These are phyloP conservation scores for Trichopoda pennipes DNA, from an alignment of 2,888 invertebrate genomes.

Conservation along the genomic window DNA sequence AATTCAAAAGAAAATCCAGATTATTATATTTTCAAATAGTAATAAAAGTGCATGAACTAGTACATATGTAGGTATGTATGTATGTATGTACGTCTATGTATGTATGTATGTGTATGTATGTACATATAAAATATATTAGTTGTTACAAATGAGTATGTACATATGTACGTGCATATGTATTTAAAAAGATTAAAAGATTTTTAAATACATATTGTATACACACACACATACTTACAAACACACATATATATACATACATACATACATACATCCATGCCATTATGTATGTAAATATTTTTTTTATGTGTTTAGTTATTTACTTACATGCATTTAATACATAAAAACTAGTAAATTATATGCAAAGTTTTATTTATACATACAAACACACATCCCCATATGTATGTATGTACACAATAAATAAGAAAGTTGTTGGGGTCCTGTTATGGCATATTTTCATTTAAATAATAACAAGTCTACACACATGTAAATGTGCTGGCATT, in stretches of 20 bases:
- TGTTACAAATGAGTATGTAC: too few relatives aligned
- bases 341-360: not conserved
- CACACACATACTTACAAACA: not conserved
- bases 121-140: not conserved
- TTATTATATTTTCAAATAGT: conserved; percentile 11
- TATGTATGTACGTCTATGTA: not conserved
- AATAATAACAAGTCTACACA: not conserved
- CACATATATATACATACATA: not conserved
- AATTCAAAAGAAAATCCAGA: conserved; percentile 22
- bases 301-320: too few relatives aligned
- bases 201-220: too few relatives aligned
- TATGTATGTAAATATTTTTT: too few relatives aligned
- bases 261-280: too few relatives aligned
- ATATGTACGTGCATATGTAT: not conserved
- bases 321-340: not conserved
- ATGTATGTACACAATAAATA: not conserved
- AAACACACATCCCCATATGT: not conserved
- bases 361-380: not conserved
- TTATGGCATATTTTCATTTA: not conserved
- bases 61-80: not conserved
- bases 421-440: conserved; percentile 8
- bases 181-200: not conserved
- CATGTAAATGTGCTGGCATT: conserved; percentile 12
- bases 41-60: conserved; percentile 19
- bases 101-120: not conserved